Percentiles rank a stretch among this genome's conserved stretches.
Evolutionary conservation across 2,888 invertebrate genomes (phyloP).

Genomic region (Minunthozetes semirufus): DNA sequence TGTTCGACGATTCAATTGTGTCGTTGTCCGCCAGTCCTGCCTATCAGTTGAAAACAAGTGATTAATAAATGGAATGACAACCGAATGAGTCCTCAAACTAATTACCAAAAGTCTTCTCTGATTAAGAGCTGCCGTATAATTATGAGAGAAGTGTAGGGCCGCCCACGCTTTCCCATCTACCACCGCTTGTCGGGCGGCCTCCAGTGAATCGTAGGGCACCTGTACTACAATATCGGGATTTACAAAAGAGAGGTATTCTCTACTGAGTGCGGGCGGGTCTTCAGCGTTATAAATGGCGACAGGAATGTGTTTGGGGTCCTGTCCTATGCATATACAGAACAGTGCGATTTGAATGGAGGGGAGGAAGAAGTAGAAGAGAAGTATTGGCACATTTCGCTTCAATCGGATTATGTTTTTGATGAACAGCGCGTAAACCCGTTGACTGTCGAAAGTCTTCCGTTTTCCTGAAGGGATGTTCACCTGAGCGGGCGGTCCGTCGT

Average conservation of each 20-base stretch:
- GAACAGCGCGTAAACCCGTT: slow-evolving; percentile 31
- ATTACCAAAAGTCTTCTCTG: slow-evolving; percentile 36
- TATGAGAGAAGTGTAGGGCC: slow-evolving; percentile 65
- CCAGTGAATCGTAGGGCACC: slow-evolving; percentile 42
- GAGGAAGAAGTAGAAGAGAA: slow-evolving; percentile 35
- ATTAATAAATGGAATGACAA: not conserved
- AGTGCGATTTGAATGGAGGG: slow-evolving; percentile 38
- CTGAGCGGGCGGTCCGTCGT: not conserved
- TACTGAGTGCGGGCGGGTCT: slow-evolving; percentile 32
- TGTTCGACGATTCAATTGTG: slow-evolving; percentile 34
- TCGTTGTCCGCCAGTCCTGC: slow-evolving; percentile 34
- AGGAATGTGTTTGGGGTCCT: slow-evolving; percentile 36
- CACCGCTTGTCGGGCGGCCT: slow-evolving; percentile 65
- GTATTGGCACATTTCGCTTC: slow-evolving; percentile 36
- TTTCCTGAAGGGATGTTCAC: slow-evolving; percentile 19
- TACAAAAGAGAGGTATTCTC: slow-evolving; percentile 34
- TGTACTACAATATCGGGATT: slow-evolving; percentile 34
- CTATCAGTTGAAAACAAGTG: not conserved
- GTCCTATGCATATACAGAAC: slow-evolving; percentile 39
- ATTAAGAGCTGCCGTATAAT: slow-evolving; percentile 55
- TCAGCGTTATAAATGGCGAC: slow-evolving; percentile 39
- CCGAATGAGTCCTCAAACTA: not conserved
- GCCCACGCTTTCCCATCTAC: slow-evolving; percentile 76
- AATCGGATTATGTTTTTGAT: slow-evolving; percentile 36
- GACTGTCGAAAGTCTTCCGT: slow-evolving; percentile 29